Evolutionary conservation across 1,140 invertebrate genomes (phyloP).

Genomic region (Drosophila willistoni): DNA sequence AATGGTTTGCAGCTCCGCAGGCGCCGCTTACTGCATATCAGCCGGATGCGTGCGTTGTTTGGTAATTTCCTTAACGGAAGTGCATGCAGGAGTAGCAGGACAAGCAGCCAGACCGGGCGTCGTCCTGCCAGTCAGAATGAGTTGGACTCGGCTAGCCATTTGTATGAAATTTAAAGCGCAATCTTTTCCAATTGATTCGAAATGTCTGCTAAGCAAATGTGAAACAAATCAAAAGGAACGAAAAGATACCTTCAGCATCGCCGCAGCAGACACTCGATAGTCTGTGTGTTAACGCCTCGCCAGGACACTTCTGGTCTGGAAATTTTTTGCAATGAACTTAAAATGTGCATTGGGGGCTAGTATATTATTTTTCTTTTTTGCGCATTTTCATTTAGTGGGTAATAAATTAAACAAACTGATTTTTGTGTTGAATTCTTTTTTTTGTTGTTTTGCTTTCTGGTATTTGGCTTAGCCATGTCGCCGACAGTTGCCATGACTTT

Average conservation of each 20-base stretch:
- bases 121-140: conserved; percentile 15
- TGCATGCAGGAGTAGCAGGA: conserved; percentile 61
- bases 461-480: conserved; percentile 20
- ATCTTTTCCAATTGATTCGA: conserved; percentile 63
- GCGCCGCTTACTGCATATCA: conserved; percentile 62
- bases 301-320: conserved; percentile 6
- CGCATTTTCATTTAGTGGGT: conserved; percentile 57
- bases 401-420: conserved; percentile 57
- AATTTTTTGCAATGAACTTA: conserved; percentile 35
- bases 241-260: background rate
- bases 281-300: conserved; percentile 6
- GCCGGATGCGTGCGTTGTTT: conserved; percentile 78
- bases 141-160: conserved; percentile 32
- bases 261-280: background rate
- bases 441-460: background rate
- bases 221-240: background rate
- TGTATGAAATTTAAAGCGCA: conserved; percentile 46
- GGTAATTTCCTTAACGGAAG: conserved; percentile 80
- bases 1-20: conserved; percentile 53
- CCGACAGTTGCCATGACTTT: conserved; percentile 32
- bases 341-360: conserved; percentile 59
- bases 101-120: conserved; percentile 23
- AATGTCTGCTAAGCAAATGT: conserved; percentile 19
- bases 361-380: conserved; percentile 18
- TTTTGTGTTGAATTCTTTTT: conserved; percentile 20